These are phyloP conservation scores for Regulus satrapa DNA, from an alignment of 2,113 vertebrate genomes.

Conservation along the genomic window DNA sequence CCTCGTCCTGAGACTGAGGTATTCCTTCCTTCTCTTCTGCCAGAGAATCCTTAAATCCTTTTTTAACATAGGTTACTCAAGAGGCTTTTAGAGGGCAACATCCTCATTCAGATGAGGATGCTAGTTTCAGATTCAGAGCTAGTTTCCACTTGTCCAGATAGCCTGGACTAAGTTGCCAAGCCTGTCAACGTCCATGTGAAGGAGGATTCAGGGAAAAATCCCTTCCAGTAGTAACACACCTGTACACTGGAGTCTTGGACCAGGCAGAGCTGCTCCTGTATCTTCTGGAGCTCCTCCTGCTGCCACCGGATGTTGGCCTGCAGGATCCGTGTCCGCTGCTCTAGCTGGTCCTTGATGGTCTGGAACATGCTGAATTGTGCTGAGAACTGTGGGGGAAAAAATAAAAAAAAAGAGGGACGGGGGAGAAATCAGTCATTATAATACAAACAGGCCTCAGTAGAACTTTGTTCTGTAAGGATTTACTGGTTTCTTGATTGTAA, in stretches of 20 bases:
- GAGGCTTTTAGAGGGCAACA: background rate
- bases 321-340: constrained; percentile 75
- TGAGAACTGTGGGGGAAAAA: too few relatives aligned
- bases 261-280: constrained; percentile 79
- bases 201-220: too few relatives aligned
- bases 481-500: background rate
- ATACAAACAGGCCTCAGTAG: background rate
- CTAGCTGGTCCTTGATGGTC: constrained; percentile 78
- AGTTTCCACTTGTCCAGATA: background rate
- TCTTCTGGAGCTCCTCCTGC: constrained; percentile 81
- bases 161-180: background rate
- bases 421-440: background rate
- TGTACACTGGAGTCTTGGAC: constrained; percentile 77
- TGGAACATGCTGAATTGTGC: constrained; percentile 78
- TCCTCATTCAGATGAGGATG: background rate
- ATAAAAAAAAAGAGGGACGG: too few relatives aligned
- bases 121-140: too few relatives aligned
- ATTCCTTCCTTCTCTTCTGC: background rate
- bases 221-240: constrained; percentile 30
- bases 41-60: background rate
- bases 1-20: background rate
- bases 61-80: background rate
- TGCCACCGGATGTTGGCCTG: constrained; percentile 83
- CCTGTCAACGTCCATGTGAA: accelerated
- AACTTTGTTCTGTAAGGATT: background rate